Conservation (phyloP, 64 coral and sea anemone species). For the Platygyra sinensis region DNA sequence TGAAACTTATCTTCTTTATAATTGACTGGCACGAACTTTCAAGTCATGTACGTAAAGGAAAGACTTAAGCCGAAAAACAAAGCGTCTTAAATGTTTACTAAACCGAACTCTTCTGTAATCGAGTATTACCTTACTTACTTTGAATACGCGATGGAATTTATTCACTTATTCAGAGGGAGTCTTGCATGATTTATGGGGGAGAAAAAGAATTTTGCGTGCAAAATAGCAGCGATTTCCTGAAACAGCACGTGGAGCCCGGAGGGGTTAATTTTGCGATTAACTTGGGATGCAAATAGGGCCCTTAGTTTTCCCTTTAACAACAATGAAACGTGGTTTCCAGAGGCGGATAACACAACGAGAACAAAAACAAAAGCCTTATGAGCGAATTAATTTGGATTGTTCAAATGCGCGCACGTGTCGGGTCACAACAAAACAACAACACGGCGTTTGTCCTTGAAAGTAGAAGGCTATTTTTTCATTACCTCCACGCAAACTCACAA, state of each 20-base stretch:
- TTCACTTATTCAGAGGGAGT: not conserved
- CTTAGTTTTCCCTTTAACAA: constrained; percentile 35
- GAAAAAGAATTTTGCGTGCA: constrained; percentile 1
- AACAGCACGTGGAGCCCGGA: constrained; percentile 36
- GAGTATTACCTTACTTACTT: not conserved
- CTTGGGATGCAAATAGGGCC: constrained; percentile 27
- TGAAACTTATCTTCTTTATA: constrained; percentile 26
- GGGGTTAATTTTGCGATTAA: constrained; percentile 25
- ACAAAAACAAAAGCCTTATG: constrained; percentile 82
- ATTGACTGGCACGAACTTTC: not conserved
- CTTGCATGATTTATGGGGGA: not conserved
- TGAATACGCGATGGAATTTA: constrained; percentile 26
- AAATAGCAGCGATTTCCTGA: constrained; percentile 13
- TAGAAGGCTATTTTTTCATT: not conserved
- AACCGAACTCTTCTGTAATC: constrained; percentile 15
- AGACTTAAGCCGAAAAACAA: constrained; percentile 12
- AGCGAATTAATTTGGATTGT: constrained; percentile 85
- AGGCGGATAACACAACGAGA: constrained; percentile 44
- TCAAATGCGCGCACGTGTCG: constrained; percentile 96
- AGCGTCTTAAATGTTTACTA: constrained; percentile 28
- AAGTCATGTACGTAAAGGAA: not conserved
- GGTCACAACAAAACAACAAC: constrained; percentile 71
- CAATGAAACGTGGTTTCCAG: constrained; percentile 43
- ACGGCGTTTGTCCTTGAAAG: constrained; percentile 41
- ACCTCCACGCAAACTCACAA: not conserved